These are phyloP conservation scores for Discoglossus pictus DNA, from an alignment of 2,797 vertebrate genomes.

Conservation along the genomic window DNA sequence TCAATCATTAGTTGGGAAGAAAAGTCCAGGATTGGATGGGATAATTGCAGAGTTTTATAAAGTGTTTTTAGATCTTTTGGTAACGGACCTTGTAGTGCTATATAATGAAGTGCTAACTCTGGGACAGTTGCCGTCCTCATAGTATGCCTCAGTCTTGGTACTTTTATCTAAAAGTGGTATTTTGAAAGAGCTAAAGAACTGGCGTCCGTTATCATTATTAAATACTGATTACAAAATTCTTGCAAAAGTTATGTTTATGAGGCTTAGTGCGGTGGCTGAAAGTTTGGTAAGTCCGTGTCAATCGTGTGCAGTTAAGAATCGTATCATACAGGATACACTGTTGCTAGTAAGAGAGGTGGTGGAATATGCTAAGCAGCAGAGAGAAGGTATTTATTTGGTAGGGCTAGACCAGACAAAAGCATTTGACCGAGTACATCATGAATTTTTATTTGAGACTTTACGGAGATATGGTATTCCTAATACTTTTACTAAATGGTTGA, in stretches of 20 bases:
- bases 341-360: background rate
- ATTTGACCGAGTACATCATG: background rate
- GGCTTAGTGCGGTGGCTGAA: background rate
- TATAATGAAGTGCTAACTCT: background rate
- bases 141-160: background rate
- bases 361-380: background rate
- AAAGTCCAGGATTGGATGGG: no score
- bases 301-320: background rate
- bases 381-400: background rate
- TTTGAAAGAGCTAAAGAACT: background rate
- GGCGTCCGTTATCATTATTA: background rate
- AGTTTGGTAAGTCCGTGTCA: background rate
- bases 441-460: background rate
- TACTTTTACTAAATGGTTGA: background rate
- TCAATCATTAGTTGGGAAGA: background rate
- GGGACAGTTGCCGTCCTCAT: background rate
- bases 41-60: background rate
- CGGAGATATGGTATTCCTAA: background rate
- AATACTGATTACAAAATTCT: background rate
- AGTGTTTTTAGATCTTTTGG: background rate
- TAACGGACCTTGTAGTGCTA: background rate
- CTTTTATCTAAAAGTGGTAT: background rate
- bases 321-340: background rate
- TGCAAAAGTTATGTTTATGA: background rate
- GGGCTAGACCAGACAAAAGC: slow-evolving; percentile 13